phyloP scores from a whole-genome alignment of 2,113 vertebrate species.

The Cygnus atratus region DNA sequence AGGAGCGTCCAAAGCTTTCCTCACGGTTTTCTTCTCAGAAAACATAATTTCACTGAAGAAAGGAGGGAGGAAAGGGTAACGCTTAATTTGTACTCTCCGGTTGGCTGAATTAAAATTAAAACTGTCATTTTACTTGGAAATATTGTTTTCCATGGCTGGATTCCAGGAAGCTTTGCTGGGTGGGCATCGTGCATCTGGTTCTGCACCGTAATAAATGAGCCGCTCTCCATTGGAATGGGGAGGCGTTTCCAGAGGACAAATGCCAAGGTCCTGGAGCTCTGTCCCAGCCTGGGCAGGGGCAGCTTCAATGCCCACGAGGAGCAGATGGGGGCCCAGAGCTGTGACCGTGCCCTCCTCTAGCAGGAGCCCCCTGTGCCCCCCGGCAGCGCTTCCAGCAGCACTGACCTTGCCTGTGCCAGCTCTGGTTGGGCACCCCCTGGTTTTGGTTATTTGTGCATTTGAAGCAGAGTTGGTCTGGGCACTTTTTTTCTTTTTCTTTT shows the following conservation, averaged over 20 bases:
- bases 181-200: not conserved
- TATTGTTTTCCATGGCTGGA: not conserved
- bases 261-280: not conserved
- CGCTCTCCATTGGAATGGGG: not conserved
- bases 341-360: not conserved
- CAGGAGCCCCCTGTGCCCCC: not conserved
- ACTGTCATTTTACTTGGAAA: not conserved
- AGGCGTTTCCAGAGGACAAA: not conserved
- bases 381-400: not conserved
- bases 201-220: not conserved
- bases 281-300: not conserved
- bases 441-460: not conserved
- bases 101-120: not conserved
- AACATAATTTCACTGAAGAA: not conserved
- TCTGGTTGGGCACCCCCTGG: accelerated
- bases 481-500: too few relatives aligned
- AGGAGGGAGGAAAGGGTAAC: accelerated
- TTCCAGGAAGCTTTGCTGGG: not conserved
- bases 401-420: not conserved
- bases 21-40: not conserved
- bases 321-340: not conserved
- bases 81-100: not conserved
- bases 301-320: not conserved
- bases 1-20: not conserved
- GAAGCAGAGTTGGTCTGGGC: not conserved